These are phyloP conservation scores for Clarias platycephalus DNA, from an alignment of 2,797 vertebrate species.

Conservation along the genomic window DNA sequence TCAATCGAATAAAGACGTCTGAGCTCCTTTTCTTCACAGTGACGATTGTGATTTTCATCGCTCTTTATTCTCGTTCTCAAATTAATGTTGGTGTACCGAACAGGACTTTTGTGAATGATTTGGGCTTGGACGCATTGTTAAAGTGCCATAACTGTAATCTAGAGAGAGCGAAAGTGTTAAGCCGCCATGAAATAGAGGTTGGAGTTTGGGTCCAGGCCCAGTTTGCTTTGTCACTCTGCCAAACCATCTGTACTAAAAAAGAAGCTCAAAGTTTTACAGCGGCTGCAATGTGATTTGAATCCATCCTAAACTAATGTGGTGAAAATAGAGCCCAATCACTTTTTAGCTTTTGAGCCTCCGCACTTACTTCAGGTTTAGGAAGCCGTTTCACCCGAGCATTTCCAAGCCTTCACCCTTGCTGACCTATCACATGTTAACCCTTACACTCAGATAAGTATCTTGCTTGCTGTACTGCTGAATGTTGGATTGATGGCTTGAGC, in stretches of 20 bases:
- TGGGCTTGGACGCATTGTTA: conserved; percentile 48
- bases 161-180: conserved; percentile 75
- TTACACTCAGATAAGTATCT: conserved; percentile 7
- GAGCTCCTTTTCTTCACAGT: conserved; percentile 34
- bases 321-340: conserved; percentile 58
- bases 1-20: conserved; percentile 52
- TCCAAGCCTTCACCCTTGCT: conserved; percentile 11
- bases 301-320: conserved; percentile 67
- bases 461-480: conserved; percentile 2
- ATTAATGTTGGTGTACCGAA: conserved; percentile 44
- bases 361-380: conserved; percentile 49
- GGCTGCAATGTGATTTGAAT: conserved; percentile 62
- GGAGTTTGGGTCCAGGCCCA: conserved; percentile 73
- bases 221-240: conserved; percentile 78
- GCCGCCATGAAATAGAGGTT: conserved; percentile 80
- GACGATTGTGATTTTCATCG: conserved; percentile 48
- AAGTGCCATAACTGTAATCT: conserved; percentile 70
- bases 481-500: conserved; percentile 19
- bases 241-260: conserved; percentile 76
- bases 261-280: conserved; percentile 66
- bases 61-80: conserved; percentile 45
- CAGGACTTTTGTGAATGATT: conserved; percentile 52
- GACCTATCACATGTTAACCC: conserved; percentile 14
- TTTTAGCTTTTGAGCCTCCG: conserved; percentile 58
- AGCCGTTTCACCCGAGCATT: conserved; percentile 16